These are phyloP conservation scores for Drosophila sturtevanti DNA, from an alignment of 1,140 invertebrate genomes.

Conservation along the genomic window DNA sequence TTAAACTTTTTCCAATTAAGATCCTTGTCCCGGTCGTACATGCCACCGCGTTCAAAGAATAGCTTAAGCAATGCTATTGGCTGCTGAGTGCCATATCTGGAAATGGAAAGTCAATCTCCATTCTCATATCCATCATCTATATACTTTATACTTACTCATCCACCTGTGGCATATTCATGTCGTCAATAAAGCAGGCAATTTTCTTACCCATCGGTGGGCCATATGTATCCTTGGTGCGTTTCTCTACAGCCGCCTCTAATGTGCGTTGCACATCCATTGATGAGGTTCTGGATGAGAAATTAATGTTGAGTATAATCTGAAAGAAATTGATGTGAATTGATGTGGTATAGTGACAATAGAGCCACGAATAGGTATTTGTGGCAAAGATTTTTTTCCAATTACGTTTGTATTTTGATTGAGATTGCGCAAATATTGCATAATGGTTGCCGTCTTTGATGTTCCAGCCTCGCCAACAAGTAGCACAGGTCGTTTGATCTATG, in stretches of 20 bases:
- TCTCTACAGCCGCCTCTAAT: constrained; percentile 93
- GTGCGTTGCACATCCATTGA: constrained; percentile 94
- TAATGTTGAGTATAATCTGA: constrained; percentile 90
- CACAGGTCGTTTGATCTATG: constrained; percentile 88
- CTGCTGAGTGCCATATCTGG: constrained; percentile 95
- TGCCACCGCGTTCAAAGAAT: constrained; percentile 91
- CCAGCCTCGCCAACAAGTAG: constrained; percentile 94
- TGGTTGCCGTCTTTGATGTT: constrained; percentile 95
- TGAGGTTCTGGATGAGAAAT: constrained; percentile 95
- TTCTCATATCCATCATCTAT: constrained; percentile 8
- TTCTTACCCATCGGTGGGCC: constrained; percentile 94
- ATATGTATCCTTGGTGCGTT: constrained; percentile 93
- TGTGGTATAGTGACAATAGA: not conserved
- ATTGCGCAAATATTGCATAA: constrained; percentile 90
- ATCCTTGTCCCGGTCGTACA: constrained; percentile 95
- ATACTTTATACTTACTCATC: constrained; percentile 82
- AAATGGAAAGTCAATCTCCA: not conserved
- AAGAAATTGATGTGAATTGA: constrained; percentile 10
- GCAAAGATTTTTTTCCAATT: constrained; percentile 82
- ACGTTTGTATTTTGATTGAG: constrained; percentile 89
- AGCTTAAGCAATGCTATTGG: constrained; percentile 95
- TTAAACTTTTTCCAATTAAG: constrained; percentile 94
- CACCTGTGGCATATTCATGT: constrained; percentile 96
- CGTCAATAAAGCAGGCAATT: constrained; percentile 94
- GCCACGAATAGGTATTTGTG: constrained; percentile 20